Evolutionary conservation across 2,888 invertebrate genomes (phyloP).

Genomic region (Hesperia comma): DNA sequence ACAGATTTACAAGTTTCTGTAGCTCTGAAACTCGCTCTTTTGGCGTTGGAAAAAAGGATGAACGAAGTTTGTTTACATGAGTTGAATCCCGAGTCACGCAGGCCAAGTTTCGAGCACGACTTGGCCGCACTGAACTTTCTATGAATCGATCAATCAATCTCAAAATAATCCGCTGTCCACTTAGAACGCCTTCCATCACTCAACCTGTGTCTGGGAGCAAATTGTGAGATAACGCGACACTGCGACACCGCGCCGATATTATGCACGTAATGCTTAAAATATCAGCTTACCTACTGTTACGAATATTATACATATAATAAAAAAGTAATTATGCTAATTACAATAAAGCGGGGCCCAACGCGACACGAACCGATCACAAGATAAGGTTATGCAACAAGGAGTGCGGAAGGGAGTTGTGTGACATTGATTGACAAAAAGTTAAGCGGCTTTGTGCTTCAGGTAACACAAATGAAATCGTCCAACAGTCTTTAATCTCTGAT

Average conservation of each 20-base stretch:
- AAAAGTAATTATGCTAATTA: too few species aligned
- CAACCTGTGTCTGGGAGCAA: background rate
- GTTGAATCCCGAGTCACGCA: background rate
- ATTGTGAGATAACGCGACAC: background rate
- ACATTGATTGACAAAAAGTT: background rate
- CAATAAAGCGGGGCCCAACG: too few species aligned
- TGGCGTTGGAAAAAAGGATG: background rate
- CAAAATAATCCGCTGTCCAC: constrained; percentile 5
- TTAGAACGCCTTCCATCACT: background rate
- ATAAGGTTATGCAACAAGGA: background rate
- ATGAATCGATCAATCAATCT: constrained; percentile 5
- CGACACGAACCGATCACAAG: background rate
- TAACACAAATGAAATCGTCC: background rate
- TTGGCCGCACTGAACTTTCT: background rate
- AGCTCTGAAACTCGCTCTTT: too few species aligned
- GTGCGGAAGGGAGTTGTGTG: background rate
- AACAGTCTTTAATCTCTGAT: too few species aligned
- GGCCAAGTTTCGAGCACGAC: background rate
- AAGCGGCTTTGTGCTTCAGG: background rate
- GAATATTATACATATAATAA: too few species aligned
- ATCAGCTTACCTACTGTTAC: too few species aligned
- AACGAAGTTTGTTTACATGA: background rate
- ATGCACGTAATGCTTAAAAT: too few species aligned
- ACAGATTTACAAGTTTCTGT: too few species aligned
- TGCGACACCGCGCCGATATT: too few species aligned